Evolutionary conservation across 1,140 invertebrate species (phyloP).

Genomic region (Agrilus planipennis): DNA sequence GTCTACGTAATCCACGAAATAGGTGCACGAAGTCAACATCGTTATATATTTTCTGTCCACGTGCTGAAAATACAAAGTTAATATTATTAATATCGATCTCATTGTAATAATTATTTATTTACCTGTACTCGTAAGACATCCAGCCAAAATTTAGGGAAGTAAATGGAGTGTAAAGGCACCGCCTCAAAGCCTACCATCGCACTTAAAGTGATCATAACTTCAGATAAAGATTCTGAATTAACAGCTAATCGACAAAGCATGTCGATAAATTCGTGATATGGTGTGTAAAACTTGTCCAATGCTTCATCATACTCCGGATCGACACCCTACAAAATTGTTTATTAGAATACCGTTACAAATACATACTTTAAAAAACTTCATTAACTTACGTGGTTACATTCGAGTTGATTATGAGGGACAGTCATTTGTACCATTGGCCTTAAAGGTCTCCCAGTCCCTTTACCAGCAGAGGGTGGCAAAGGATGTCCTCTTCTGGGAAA

Average conservation of each 20-base stretch:
- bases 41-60: constrained; percentile 65
- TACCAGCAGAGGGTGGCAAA: constrained; percentile 41
- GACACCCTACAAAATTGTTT: constrained; percentile 37
- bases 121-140: constrained; percentile 67
- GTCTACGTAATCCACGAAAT: constrained; percentile 74
- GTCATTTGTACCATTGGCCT: constrained; percentile 82
- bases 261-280: constrained; percentile 77
- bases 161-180: constrained; percentile 65
- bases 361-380: neutral
- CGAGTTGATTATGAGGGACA: constrained; percentile 61
- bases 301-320: constrained; percentile 71
- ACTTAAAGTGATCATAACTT: constrained; percentile 65
- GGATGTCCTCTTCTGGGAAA: constrained; percentile 48
- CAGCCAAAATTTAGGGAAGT: constrained; percentile 76
- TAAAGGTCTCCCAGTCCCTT: constrained; percentile 50
- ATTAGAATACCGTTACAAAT: neutral
- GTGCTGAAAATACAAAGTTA: constrained; percentile 41
- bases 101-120: constrained; percentile 21
- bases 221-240: constrained; percentile 64
- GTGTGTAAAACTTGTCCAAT: constrained; percentile 63
- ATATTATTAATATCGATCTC: constrained; percentile 8
- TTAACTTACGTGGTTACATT: constrained; percentile 47
- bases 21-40: constrained; percentile 63
- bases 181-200: constrained; percentile 80
- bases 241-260: constrained; percentile 81